Conservation (phyloP, 2,888 invertebrate species). For the Eupithecia pulchellata region DNA sequence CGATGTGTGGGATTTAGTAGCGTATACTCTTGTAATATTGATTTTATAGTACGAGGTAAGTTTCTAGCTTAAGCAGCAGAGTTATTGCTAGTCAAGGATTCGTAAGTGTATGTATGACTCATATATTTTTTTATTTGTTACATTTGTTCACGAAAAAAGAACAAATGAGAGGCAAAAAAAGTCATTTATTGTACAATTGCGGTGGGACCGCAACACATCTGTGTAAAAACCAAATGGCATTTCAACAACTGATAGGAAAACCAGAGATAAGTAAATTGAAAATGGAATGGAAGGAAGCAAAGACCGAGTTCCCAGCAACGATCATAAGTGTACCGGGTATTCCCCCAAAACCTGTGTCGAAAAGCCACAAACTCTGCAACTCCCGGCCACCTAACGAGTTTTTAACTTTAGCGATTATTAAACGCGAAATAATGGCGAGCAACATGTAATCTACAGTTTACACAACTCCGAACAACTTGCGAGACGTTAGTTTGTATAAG, state of each 20-base stretch:
- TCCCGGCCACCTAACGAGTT: slow-evolving; percentile 59
- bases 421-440: slow-evolving; percentile 52
- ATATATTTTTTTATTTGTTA: no score
- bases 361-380: slow-evolving; percentile 33
- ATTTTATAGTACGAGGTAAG: neutral
- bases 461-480: slow-evolving; percentile 38
- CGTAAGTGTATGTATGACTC: no score
- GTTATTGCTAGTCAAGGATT: no score
- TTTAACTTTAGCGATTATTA: slow-evolving; percentile 67
- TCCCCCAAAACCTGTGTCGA: slow-evolving; percentile 20
- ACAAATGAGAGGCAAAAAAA: no score
- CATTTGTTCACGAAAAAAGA: no score
- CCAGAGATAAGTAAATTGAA: neutral
- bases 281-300: no score
- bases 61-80: no score
- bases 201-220: no score
- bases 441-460: slow-evolving; percentile 46
- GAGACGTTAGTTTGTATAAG: slow-evolving; percentile 42
- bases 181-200: no score
- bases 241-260: no score
- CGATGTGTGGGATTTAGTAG: neutral
- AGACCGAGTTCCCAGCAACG: neutral
- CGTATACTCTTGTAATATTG: neutral
- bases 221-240: no score
- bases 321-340: slow-evolving; percentile 19